Evolutionary conservation across 1,140 invertebrate genomes (phyloP), one percentile per base, ranked within the genome.

Genomic region (Drosophila subobscura): DNA sequence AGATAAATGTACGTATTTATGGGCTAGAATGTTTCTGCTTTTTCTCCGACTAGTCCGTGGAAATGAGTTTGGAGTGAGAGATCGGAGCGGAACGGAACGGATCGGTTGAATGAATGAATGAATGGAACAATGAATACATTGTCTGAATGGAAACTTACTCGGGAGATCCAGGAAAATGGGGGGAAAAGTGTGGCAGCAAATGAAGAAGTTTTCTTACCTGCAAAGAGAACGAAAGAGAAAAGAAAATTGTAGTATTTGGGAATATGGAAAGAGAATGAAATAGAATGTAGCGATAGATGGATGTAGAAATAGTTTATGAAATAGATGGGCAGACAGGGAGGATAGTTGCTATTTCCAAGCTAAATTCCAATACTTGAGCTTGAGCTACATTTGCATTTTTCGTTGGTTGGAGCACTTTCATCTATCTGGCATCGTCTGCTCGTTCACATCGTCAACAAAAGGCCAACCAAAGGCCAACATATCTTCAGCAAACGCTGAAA

Each of bases 121-220:
- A 40, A 27, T 47, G 42, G 33, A 47, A 5, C 5, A 16, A 4
- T 6, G 6, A 40, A 5, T 5, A 3, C 4, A 4, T 22, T 6
- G 20, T 25, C 23, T 37, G 25, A 3, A 59, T 64, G 29, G 46
- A 23, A 47, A 67, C 65, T 68, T 67, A 67, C 63, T 54, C 29
- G 14, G 41, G 8, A 55, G 47, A 14, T 16, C 22, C 33, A 16
- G 7, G 4, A 16, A 29, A 10, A 20, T 5, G 10, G 25, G 22
- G 45, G 10, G 4, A 37, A 37, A 7, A 37, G 33, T 37, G 3
- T 3, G 29, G 29, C 7, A 8, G 29, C 10, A 37, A 10, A 55
- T 16, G 10, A 29, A 20, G 20, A 23, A 44, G 4, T n/a, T 67
- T 53, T 58, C 81, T 85, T 81, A 85, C 81, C 81, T 85, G 56